Percentiles rank a stretch among this genome's conserved stretches.
These are phyloP conservation scores for Glyptemys insculpta DNA, from an alignment of 2,797 vertebrate species.

Conservation along the genomic window DNA sequence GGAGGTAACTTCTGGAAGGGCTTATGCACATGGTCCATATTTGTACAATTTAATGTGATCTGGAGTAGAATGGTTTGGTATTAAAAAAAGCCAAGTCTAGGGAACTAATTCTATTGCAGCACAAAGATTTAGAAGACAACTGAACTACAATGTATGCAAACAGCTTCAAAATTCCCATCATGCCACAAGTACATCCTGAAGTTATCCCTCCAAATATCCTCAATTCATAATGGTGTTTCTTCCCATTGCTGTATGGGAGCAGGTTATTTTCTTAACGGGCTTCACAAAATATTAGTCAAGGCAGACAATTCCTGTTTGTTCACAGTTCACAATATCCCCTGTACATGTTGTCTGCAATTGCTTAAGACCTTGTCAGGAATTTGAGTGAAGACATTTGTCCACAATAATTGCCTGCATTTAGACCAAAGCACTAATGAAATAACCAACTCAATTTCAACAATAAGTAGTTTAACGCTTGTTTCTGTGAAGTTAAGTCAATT, in stretches of 20 bases:
- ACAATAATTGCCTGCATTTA: neutral
- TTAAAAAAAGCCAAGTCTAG: neutral
- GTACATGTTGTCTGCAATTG: neutral
- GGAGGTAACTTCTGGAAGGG: neutral
- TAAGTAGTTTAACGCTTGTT: neutral
- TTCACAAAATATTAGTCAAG: neutral
- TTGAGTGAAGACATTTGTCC: neutral
- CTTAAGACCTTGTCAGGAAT: neutral
- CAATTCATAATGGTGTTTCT: slow-evolving; percentile 1
- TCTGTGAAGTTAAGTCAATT: neutral
- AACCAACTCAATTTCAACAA: slow-evolving; percentile 18
- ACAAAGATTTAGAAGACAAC: neutral
- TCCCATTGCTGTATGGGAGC: neutral
- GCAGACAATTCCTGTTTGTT: neutral
- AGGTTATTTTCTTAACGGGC: neutral
- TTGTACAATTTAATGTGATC: neutral
- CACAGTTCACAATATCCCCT: neutral
- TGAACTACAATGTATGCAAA: neutral
- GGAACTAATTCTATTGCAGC: neutral
- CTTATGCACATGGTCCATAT: neutral
- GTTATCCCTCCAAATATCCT: neutral
- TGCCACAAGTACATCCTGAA: neutral
- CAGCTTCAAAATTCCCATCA: neutral
- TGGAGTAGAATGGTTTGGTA: slow-evolving; percentile 1
- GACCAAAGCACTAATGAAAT: slow-evolving; percentile 17